A percentile compares a stretch with the other conserved stretches of the same genome.
Conservation (phyloP, 2,113 vertebrate species). For the Cinclus cinclus region DNA sequence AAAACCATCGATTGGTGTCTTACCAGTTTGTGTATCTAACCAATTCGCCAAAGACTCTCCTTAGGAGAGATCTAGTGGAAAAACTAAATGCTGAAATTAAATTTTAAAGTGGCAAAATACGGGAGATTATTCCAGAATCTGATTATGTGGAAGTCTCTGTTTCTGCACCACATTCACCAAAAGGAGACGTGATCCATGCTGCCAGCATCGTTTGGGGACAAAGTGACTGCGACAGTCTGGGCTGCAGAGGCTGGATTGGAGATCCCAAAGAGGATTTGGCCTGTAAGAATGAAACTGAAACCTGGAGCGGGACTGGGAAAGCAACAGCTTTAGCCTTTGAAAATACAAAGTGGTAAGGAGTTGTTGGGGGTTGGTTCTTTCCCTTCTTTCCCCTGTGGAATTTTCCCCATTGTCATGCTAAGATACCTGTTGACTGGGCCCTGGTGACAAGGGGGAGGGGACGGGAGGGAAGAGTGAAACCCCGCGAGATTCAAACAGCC, state of each 20-base stretch:
- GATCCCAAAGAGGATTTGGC: neutral
- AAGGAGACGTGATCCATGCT: neutral
- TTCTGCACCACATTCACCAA: neutral
- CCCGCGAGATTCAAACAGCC: too few species aligned
- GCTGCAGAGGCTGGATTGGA: neutral
- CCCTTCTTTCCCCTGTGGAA: too few species aligned
- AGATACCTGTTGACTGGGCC: too few species aligned
- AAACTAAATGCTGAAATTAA: too few species aligned
- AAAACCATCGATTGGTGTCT: neutral
- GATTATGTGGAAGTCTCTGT: neutral
- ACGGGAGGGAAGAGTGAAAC: too few species aligned
- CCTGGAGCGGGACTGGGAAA: neutral
- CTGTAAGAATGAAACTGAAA: neutral
- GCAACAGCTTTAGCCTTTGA: neutral
- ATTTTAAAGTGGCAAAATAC: neutral
- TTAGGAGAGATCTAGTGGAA: neutral
- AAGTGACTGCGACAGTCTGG: accelerated
- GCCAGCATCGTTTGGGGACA: neutral
- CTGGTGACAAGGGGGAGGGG: too few species aligned
- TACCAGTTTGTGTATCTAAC: neutral
- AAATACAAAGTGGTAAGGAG: neutral
- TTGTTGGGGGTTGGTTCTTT: too few species aligned
- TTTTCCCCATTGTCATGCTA: too few species aligned
- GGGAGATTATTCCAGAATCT: neutral
- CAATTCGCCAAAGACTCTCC: neutral